Evolutionary conservation across 2,797 vertebrate genomes (phyloP).

Genomic region (Sebastes alutus): DNA sequence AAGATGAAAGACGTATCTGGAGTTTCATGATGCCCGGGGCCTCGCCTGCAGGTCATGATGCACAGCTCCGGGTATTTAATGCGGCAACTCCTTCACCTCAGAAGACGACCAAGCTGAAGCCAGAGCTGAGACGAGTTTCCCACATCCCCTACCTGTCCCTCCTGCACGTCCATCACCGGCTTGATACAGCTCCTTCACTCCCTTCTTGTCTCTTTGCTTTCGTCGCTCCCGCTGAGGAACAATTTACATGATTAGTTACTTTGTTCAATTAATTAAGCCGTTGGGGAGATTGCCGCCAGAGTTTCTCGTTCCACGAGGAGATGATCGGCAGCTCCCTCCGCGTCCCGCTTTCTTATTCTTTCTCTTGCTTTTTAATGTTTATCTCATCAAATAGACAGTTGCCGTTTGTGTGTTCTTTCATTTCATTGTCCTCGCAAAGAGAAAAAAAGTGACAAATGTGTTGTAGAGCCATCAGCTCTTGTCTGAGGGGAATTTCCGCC

Average conservation of each 20-base stretch:
- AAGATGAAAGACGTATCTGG: slow-evolving; percentile 41
- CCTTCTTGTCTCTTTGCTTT: not conserved
- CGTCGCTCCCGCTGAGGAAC: slow-evolving; percentile 17
- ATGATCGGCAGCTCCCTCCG: slow-evolving; percentile 54
- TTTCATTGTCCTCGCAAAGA: not conserved
- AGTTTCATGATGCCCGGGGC: slow-evolving; percentile 27
- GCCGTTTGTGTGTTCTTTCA: not conserved
- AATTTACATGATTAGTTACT: slow-evolving; percentile 62
- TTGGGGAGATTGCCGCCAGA: slow-evolving; percentile 37
- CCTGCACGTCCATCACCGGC: slow-evolving; percentile 27
- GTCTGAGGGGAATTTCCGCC: slow-evolving; percentile 15
- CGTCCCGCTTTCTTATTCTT: not conserved
- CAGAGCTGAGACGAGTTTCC: slow-evolving; percentile 1
- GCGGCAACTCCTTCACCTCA: slow-evolving; percentile 40
- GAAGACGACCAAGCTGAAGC: slow-evolving; percentile 14
- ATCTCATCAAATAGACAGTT: not conserved
- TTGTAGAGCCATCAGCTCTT: slow-evolving; percentile 28
- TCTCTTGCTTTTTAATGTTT: not conserved
- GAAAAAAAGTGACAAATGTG: slow-evolving; percentile 47
- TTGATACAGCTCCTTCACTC: slow-evolving; percentile 3
- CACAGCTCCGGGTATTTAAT: slow-evolving; percentile 10
- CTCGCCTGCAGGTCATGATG: slow-evolving; percentile 8
- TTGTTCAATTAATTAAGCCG: slow-evolving; percentile 67
- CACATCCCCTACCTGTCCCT: not conserved
- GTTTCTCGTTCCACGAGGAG: slow-evolving; percentile 23